phyloP scores from a whole-genome alignment of 2,113 vertebrate species.

The Lasiurus cinereus region DNA sequence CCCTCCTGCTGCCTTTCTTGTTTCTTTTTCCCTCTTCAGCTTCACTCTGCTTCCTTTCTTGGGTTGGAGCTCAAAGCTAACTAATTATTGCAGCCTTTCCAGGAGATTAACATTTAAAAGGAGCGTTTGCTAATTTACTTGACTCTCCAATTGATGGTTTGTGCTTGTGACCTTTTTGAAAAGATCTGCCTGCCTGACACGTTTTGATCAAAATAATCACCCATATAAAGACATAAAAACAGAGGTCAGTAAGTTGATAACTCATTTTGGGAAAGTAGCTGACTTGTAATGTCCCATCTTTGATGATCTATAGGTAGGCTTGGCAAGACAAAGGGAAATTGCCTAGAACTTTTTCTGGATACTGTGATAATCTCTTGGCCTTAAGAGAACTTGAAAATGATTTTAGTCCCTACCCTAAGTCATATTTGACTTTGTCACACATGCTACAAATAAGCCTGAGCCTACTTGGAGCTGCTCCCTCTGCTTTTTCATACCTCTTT shows the following conservation, averaged over 20 bases:
- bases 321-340: conserved; percentile 48
- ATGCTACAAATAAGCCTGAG: conserved; percentile 34
- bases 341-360: conserved; percentile 38
- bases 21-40: conserved; percentile 13
- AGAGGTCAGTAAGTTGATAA: not conserved
- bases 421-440: conserved; percentile 14
- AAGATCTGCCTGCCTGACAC: conserved; percentile 34
- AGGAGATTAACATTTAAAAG: conserved; percentile 60
- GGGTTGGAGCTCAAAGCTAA: not conserved
- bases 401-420: conserved; percentile 44
- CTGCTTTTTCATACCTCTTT: conserved; percentile 42
- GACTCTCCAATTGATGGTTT: conserved; percentile 39
- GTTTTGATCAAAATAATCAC: conserved; percentile 36
- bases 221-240: not conserved
- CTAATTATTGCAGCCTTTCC: not conserved
- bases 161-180: conserved; percentile 39
- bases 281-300: conserved; percentile 9
- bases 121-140: conserved; percentile 32
- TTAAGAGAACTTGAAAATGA: conserved; percentile 51
- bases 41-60: not conserved
- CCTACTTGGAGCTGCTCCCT: conserved; percentile 30
- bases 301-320: not conserved
- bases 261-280: conserved; percentile 52
- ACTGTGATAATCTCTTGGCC: conserved; percentile 16
- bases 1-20: not conserved